These are phyloP conservation scores for Himalopsyche phryganea DNA, from an alignment of 1,140 invertebrate species.

Conservation along the genomic window DNA sequence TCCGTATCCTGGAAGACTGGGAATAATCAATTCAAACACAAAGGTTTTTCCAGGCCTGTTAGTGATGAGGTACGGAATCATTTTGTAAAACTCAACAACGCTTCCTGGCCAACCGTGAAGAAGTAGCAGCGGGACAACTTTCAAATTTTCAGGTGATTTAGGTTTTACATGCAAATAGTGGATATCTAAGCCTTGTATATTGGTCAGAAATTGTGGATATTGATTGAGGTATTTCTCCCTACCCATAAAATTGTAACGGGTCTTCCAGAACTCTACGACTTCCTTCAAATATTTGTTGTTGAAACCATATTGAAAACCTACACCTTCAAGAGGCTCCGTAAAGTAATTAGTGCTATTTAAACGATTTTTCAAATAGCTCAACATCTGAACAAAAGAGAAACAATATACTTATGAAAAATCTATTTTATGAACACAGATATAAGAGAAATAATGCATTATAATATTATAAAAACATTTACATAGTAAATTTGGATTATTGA, in stretches of 20 bases:
- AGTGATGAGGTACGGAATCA: constrained; percentile 67
- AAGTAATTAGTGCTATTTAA: constrained; percentile 55
- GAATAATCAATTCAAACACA: constrained; percentile 75
- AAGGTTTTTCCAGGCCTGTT: constrained; percentile 57
- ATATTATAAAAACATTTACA: not conserved
- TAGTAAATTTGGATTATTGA: no score
- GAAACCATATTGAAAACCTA: constrained; percentile 74
- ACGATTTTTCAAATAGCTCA: constrained; percentile 59
- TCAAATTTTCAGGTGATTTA: constrained; percentile 33
- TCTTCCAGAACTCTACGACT: constrained; percentile 68
- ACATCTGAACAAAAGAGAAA: constrained; percentile 47
- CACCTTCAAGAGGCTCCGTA: constrained; percentile 60
- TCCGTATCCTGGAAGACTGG: constrained; percentile 81
- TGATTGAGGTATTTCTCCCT: constrained; percentile 66
- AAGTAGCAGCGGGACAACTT: constrained; percentile 68
- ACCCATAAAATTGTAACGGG: constrained; percentile 72
- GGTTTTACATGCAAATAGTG: constrained; percentile 64
- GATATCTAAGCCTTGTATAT: constrained; percentile 69
- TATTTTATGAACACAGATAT: not conserved
- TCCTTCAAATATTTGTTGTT: constrained; percentile 64
- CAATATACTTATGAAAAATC: not conserved
- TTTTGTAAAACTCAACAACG: constrained; percentile 79
- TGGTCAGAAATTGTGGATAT: constrained; percentile 70
- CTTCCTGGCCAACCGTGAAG: constrained; percentile 91
- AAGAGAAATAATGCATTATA: not conserved